Evolutionary conservation across 2,113 vertebrate species (phyloP).

Genomic region (Microtus montanus): DNA sequence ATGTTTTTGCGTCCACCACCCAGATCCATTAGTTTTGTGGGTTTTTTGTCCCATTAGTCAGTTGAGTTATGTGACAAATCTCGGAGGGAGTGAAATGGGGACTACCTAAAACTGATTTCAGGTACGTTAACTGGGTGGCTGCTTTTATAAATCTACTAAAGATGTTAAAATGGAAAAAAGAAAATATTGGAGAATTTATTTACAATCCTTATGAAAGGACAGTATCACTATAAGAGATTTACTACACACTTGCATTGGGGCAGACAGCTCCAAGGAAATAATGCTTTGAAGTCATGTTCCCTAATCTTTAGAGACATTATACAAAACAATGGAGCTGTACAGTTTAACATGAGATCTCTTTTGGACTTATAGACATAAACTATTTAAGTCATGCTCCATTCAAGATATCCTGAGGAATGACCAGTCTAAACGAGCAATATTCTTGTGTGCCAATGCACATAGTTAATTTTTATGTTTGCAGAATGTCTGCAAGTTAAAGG

Average conservation of each 20-base stretch:
- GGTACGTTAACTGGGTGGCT: neutral
- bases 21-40: neutral
- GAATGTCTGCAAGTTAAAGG: neutral
- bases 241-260: neutral
- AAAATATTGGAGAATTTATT: neutral
- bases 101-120: neutral
- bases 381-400: neutral
- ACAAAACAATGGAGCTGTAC: neutral
- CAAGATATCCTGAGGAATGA: neutral
- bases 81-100: neutral
- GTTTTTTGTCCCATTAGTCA: neutral
- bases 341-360: neutral
- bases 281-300: neutral
- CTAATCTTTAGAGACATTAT: neutral
- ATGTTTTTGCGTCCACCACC: neutral
- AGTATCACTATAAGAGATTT: neutral
- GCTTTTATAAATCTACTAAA: neutral
- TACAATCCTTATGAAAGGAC: constrained; percentile 20
- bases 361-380: neutral
- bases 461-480: neutral
- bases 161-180: neutral
- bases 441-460: neutral
- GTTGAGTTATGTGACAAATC: neutral
- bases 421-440: neutral
- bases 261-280: neutral